These are phyloP conservation scores for Chaenodraco wilsoni DNA, from an alignment of 2,797 vertebrate genomes.

Conservation along the genomic window DNA sequence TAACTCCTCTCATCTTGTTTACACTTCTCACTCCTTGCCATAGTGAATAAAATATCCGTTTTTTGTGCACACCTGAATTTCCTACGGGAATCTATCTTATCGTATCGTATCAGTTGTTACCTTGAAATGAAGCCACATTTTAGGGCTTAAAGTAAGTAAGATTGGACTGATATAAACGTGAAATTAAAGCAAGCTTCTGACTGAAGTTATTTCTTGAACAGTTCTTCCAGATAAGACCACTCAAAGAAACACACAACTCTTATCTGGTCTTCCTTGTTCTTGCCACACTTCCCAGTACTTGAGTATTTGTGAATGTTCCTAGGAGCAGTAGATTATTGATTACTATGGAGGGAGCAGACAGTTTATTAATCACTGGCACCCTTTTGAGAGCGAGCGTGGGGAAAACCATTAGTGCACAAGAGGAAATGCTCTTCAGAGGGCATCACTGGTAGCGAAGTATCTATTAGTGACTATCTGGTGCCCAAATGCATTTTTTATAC, in stretches of 20 bases:
- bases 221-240: background rate
- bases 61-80: background rate
- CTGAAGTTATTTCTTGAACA: background rate
- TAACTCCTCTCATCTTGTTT: background rate
- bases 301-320: background rate
- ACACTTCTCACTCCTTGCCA: background rate
- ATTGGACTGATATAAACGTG: background rate
- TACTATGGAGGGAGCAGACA: constrained; percentile 15
- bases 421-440: constrained; percentile 30
- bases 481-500: constrained; percentile 40
- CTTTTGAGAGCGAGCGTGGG: constrained; percentile 35
- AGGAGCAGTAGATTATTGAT: constrained; percentile 6
- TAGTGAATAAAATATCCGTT: background rate
- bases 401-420: constrained; percentile 18
- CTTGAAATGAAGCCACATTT: background rate
- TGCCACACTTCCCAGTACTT: background rate
- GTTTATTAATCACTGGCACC: constrained; percentile 6
- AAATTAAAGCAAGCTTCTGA: background rate
- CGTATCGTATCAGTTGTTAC: no score
- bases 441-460: background rate
- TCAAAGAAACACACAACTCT: background rate
- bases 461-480: constrained; percentile 37
- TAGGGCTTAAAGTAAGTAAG: background rate
- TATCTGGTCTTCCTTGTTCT: background rate
- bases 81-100: no score